Evolutionary conservation across 2,797 vertebrate genomes (phyloP).

Genomic region (Triplophysa bombifrons): DNA sequence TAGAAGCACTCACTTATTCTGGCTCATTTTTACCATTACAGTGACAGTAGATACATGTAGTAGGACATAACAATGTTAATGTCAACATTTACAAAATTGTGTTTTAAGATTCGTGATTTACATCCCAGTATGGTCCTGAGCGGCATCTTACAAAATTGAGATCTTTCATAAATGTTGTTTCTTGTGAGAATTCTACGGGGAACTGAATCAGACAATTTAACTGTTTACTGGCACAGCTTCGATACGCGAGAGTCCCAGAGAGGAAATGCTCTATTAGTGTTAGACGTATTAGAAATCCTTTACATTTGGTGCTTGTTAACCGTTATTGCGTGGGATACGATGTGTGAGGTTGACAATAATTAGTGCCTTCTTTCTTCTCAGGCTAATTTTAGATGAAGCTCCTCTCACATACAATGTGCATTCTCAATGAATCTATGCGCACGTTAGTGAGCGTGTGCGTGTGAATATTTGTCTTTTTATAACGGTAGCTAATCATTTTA

Average conservation of each 20-base stretch:
- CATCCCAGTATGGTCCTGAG: background rate
- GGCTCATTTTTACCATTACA: background rate
- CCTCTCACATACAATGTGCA: background rate
- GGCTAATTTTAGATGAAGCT: slow-evolving; percentile 33
- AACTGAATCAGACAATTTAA: background rate
- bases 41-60: background rate
- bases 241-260: background rate
- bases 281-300: slow-evolving; percentile 17
- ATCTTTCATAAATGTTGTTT: background rate
- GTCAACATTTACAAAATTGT: slow-evolving; percentile 9
- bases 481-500: background rate
- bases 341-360: slow-evolving; percentile 47
- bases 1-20: background rate
- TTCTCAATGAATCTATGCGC: background rate
- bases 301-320: slow-evolving; percentile 1
- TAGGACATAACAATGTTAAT: slow-evolving; percentile 1
- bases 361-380: slow-evolving; percentile 32
- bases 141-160: background rate
- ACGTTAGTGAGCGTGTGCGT: too few species aligned
- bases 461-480: background rate
- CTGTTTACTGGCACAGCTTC: background rate
- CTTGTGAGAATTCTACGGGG: background rate
- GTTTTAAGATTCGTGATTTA: background rate
- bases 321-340: slow-evolving; percentile 25
- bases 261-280: slow-evolving; percentile 1